Base-by-base conservation (phyloP, 2,113 vertebrate species). In the Progne subis region DNA sequence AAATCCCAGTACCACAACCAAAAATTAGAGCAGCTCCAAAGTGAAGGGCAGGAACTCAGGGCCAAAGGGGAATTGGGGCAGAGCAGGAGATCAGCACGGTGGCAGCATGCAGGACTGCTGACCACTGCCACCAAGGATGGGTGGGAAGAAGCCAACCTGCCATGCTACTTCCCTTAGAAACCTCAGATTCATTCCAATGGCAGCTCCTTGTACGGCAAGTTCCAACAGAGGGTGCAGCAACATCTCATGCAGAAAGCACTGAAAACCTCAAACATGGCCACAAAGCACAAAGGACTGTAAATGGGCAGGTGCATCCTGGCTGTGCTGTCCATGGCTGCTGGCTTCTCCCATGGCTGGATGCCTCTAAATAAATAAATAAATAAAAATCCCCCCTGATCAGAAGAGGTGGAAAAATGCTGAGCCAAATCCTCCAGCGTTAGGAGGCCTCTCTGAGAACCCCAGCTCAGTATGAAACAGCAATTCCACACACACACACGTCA, bases 171-270 rank as follows among this genome's bases (percentile, higher is more conserved):
- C 77, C 46, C 50, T 60, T 7, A 67, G 46, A 82, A 84, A 44
- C 15, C 56, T 67, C 25, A 12, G 19, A 15, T 4, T 5, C 1
- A 2, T 69, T 34, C 32, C 89, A 64, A 21, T 0, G 1, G 39
- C 0, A 4, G 31, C 26, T 37, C 83, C 57, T 46, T 1, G 0
- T 47, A 31, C 79, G 59, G 28, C 43, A 39, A 8, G 25, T 5
- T 41, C n/a, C 56, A 75, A 14, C 63, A 26, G 24, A 8, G 11
- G 31, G 17, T 63, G 25, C 31, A 61, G 75, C 14, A 64, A 70
- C 0, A 2, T 3, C 37, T 47, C 8, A 5, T 0, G 24, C 3
- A 31, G 56, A 61, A 71, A 69, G 70, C 56, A 59, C 17, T 25
- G 57, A 59, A 59, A 63, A 67, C 14, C 61, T 50, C 39, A 29